Base-by-base conservation (phyloP, 2,113 vertebrate genomes). In the Chaetura pelagica region DNA sequence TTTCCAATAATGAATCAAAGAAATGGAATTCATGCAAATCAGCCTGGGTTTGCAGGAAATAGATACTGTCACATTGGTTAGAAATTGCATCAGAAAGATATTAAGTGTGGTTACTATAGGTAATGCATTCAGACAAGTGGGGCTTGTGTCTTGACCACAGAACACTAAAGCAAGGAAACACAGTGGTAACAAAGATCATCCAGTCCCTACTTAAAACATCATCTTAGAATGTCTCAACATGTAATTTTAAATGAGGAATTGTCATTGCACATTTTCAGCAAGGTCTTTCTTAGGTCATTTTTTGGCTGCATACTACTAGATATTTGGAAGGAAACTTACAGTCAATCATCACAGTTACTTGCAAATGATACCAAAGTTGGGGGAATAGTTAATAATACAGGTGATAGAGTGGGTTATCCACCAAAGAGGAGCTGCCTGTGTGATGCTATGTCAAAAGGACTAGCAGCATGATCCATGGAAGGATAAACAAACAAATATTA, bases 31-130 rank as follows among this genome's bases (percentile, higher is more conserved):
- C 91, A 87, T 92, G 87, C 62, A 24, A 87, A 26, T 94, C 58
- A 91, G 1, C 66, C 12, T n/a, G 77, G 38, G 7, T 84, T 94
- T 89, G 66, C 69, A 94, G 76, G 72, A 91, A 84, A 94, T 92
- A 68, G 27, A 78, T 91, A 93, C 61, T 92, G 89, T 72, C 77
- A 78, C 68, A 27, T 48, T 86, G 66, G 57, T 80, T 93, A 94
- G 64, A 94, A 94, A 97, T 89, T 92, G 52, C 57, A 94, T 94
- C 61, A 91, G 87, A 92, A 92, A 93, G 48, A 72, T 91, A 78
- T 40, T 72, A 90, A 93, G 23, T 75, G 61, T 89, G 64, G 52
- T 86, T 78, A 84, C 76, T 94, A 89, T 89, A 94, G 48, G 80
- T 87, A 87, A 93, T 61, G 48, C 38, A 52, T 84, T 92, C 85